phyloP scores from a whole-genome alignment of 2,797 vertebrate species.

The Acanthurus lineatus region DNA sequence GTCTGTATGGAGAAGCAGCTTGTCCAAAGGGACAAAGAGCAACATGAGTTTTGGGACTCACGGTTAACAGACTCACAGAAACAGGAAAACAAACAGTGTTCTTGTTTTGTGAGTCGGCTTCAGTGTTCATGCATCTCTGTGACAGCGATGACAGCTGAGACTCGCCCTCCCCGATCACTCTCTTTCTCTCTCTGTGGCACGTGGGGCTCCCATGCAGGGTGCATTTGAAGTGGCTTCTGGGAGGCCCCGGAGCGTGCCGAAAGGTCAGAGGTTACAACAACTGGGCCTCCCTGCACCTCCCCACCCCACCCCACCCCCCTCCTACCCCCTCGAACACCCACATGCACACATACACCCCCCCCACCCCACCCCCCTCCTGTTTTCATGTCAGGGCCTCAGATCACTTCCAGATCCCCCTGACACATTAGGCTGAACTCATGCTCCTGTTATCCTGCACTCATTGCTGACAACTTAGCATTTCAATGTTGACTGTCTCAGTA shows the following conservation, averaged over 20 bases:
- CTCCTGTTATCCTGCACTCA: conserved; percentile 32
- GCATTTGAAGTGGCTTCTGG: conserved; percentile 86
- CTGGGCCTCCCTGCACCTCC: conserved; percentile 78
- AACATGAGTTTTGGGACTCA: neutral
- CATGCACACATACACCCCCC: conserved; percentile 13
- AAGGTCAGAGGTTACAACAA: conserved; percentile 88
- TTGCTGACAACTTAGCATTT: conserved; percentile 51
- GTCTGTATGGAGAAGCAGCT: neutral
- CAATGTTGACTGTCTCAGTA: neutral
- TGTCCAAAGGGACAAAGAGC: neutral
- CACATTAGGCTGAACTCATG: conserved; percentile 50
- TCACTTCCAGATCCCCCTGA: conserved; percentile 75
- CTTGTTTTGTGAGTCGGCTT: conserved; percentile 36
- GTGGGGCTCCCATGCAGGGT: conserved; percentile 65
- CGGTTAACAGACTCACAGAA: conserved; percentile 6
- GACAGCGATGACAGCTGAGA: conserved; percentile 71
- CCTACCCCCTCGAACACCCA: conserved; percentile 40
- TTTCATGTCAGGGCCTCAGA: conserved; percentile 72
- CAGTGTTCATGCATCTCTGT: conserved; percentile 38
- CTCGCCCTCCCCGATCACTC: conserved; percentile 27
- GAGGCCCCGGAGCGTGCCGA: conserved; percentile 83
- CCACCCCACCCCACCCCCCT: conserved; percentile 49
- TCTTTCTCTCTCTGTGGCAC: conserved; percentile 52
- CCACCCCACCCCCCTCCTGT: conserved; percentile 12
- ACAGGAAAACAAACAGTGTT: conserved; percentile 19